A percentile compares a stretch with the other conserved stretches of the same genome.
Evolutionary conservation across 2,797 vertebrate genomes (phyloP).

Genomic region (Danio tinwini): DNA sequence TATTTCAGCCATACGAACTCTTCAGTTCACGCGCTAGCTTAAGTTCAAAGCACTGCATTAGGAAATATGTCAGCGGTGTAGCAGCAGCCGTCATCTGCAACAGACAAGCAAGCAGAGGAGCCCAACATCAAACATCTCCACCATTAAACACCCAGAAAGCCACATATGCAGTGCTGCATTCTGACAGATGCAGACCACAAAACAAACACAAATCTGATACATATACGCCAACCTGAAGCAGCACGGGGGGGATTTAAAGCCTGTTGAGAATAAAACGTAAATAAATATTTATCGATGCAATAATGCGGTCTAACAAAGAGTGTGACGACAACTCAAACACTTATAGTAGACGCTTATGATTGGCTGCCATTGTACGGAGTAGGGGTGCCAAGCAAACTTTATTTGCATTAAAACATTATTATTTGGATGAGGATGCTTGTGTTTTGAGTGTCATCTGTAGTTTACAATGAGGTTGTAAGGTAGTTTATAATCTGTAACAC

Average conservation of each 20-base stretch:
- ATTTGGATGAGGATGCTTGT: no score
- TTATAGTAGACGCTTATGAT: no score
- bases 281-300: constrained; percentile 13
- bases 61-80: neutral
- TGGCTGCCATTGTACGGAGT: no score
- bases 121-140: constrained; percentile 47
- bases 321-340: no score
- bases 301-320: neutral
- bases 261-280: neutral
- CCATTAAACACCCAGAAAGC: constrained; percentile 46
- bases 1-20: neutral
- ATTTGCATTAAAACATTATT: no score
- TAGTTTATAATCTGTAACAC: no score
- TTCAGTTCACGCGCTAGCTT: neutral
- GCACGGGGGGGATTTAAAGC: neutral
- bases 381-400: no score
- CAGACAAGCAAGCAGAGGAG: constrained; percentile 13
- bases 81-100: constrained; percentile 19
- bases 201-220: constrained; percentile 40
- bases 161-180: constrained; percentile 51
- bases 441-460: no score
- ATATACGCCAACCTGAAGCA: constrained; percentile 2
- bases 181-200: constrained; percentile 39
- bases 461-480: no score
- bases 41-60: constrained; percentile 14